Conservation (phyloP, 2,888 invertebrate species). For the Mythimna albipuncta region DNA sequence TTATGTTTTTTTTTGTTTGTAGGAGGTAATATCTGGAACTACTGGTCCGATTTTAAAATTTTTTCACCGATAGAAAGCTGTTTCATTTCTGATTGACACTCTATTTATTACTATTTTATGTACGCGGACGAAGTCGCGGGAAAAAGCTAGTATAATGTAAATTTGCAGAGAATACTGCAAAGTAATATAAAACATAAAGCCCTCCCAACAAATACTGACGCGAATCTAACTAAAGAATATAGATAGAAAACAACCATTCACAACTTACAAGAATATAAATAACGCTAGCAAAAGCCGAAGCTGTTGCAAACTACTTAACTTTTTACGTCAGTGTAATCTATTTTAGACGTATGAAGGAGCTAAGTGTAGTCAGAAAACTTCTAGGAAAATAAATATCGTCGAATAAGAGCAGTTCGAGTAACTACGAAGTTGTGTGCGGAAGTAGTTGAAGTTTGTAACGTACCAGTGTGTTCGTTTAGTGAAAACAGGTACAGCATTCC, state of each 20-base stretch:
- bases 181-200: background rate
- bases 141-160: no score
- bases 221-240: constrained; percentile 23
- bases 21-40: no score
- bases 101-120: no score
- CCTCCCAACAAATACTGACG: background rate
- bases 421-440: constrained; percentile 42
- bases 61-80: no score
- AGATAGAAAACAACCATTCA: constrained; percentile 31
- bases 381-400: constrained; percentile 60
- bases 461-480: constrained; percentile 50
- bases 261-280: constrained; percentile 46
- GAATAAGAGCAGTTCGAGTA: constrained; percentile 50
- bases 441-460: constrained; percentile 47
- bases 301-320: constrained; percentile 58
- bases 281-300: constrained; percentile 38
- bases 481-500: constrained; percentile 47
- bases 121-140: no score
- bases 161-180: background rate
- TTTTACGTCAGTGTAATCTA: constrained; percentile 61
- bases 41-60: no score
- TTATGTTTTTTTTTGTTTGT: no score
- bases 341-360: constrained; percentile 60
- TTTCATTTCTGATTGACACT: no score
- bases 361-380: constrained; percentile 60